Evolutionary conservation across 2,797 vertebrate genomes (phyloP).

Genomic region (Chrosomus eos): DNA sequence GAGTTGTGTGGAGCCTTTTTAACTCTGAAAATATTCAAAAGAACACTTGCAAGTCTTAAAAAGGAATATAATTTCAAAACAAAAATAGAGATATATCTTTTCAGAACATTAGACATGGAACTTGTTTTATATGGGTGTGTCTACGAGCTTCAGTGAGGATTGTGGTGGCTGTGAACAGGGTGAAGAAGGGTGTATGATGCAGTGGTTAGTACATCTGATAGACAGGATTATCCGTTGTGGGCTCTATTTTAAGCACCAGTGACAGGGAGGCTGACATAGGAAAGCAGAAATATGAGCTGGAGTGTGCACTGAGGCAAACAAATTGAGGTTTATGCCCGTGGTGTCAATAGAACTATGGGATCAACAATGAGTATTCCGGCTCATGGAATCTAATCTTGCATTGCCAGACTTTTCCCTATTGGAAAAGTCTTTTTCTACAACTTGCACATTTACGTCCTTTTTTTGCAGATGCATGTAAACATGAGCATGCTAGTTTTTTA

Average conservation of each 20-base stretch:
- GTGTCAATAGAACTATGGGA: slow-evolving; percentile 10
- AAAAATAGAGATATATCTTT: background rate
- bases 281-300: slow-evolving; percentile 1
- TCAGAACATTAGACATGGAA: background rate
- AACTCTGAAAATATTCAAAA: background rate
- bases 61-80: background rate
- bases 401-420: background rate
- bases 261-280: slow-evolving; percentile 19
- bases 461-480: too few relatives aligned
- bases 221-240: slow-evolving; percentile 38
- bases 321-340: background rate
- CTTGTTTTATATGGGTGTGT: slow-evolving; percentile 41
- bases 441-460: too few relatives aligned
- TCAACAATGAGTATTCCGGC: slow-evolving; percentile 4
- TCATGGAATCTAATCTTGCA: background rate
- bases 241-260: slow-evolving; percentile 51
- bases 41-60: background rate
- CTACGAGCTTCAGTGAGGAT: background rate
- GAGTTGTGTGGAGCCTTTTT: background rate
- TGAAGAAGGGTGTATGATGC: slow-evolving; percentile 38
- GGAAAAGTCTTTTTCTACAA: too few relatives aligned
- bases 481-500: too few relatives aligned
- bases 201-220: slow-evolving; percentile 23
- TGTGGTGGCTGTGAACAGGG: slow-evolving; percentile 40
- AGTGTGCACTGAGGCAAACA: slow-evolving; percentile 7